phyloP scores from a whole-genome alignment of 2,888 invertebrate genomes.

The Scaeva pyrastri region DNA sequence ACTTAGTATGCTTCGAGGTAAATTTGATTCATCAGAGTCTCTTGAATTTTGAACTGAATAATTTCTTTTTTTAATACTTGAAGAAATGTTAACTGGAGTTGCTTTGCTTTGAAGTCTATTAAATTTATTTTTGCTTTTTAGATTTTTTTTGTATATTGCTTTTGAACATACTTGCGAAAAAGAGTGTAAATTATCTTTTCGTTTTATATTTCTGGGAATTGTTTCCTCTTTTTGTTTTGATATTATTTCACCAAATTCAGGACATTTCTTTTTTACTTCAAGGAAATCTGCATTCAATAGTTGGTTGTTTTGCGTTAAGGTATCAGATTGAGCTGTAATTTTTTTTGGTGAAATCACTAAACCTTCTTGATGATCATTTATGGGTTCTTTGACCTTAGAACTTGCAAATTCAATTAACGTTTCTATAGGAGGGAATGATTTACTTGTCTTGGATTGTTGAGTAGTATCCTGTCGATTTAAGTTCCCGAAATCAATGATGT shows the following conservation, averaged over 20 bases:
- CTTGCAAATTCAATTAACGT: conserved; percentile 32
- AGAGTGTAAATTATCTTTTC: background rate
- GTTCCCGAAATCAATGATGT: conserved; percentile 34
- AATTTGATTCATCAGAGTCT: background rate
- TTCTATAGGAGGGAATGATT: conserved; percentile 38
- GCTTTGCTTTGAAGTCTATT: background rate
- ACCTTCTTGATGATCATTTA: conserved; percentile 1
- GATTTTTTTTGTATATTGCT: background rate
- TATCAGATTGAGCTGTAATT: background rate
- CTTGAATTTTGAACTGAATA: background rate
- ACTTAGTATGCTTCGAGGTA: background rate
- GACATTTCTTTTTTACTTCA: background rate
- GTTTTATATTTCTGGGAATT: conserved; percentile 22
- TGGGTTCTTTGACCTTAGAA: conserved; percentile 7
- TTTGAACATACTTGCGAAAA: conserved; percentile 18
- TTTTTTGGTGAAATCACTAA: background rate
- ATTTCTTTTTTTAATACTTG: background rate
- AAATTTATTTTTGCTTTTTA: conserved; percentile 19
- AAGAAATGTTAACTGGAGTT: background rate
- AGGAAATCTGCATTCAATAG: background rate
- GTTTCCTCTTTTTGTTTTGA: conserved; percentile 3
- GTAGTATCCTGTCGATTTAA: conserved; percentile 23
- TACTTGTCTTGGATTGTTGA: conserved; percentile 30
- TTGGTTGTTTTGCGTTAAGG: background rate
- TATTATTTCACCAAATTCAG: background rate